These are phyloP conservation scores for Mustelus asterias DNA, from an alignment of 2,113 vertebrate genomes.

Conservation along the genomic window DNA sequence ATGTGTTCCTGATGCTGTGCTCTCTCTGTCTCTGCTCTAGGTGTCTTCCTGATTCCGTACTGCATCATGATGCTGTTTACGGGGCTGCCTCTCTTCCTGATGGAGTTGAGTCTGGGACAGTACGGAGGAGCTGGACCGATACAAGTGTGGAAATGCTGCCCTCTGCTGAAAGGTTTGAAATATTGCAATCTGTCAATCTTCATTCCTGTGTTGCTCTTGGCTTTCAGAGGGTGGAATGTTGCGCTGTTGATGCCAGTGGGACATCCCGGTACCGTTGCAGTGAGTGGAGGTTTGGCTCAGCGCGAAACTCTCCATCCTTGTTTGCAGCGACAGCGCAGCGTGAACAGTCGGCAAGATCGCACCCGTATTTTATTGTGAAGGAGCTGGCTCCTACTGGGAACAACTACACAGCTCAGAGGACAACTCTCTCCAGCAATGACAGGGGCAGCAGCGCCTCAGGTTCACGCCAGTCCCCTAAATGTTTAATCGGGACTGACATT, in stretches of 20 bases:
- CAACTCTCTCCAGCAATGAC: not conserved
- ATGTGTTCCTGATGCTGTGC: not conserved
- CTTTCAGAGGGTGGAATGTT: not conserved
- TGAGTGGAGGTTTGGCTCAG: too few relatives aligned
- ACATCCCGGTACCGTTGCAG: too few relatives aligned
- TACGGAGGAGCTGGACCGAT: slow-evolving; percentile 65
- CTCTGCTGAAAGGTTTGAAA: slow-evolving; percentile 68
- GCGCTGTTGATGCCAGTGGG: too few relatives aligned
- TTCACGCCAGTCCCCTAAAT: not conserved
- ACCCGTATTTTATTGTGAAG: not conserved
- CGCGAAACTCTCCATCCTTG: too few relatives aligned
- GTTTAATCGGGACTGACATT: not conserved
- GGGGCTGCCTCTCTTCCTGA: slow-evolving; percentile 71
- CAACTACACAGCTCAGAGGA: not conserved
- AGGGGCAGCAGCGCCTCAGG: not conserved
- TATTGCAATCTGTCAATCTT: not conserved
- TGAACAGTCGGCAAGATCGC: too few relatives aligned
- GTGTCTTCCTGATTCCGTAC: slow-evolving; percentile 73
- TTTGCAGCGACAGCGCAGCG: too few relatives aligned
- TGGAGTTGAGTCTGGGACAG: slow-evolving; percentile 77
- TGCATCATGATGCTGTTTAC: slow-evolving; percentile 69
- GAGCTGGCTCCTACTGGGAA: not conserved
- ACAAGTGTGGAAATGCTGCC: slow-evolving; percentile 75
- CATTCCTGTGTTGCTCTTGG: not conserved
- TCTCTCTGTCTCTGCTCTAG: slow-evolving; percentile 45